phyloP scores from a whole-genome alignment of 92 coral and sea anemone genomes.

The Porites lobata region DNA sequence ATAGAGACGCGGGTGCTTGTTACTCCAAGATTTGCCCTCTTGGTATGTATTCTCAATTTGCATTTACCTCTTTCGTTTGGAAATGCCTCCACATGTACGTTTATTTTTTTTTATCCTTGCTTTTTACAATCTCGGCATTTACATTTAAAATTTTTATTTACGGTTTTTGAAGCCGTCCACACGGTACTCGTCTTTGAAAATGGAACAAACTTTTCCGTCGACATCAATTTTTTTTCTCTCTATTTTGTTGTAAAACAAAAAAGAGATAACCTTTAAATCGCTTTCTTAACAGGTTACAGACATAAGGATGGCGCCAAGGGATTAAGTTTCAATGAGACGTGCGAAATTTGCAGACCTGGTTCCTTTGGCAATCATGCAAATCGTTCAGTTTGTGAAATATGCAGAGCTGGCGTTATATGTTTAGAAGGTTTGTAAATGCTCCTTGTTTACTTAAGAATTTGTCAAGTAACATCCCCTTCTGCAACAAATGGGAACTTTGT shows the following conservation, averaged over 20 bases:
- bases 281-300: slow-evolving; percentile 68
- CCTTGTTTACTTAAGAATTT: neutral
- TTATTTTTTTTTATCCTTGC: too few relatives aligned
- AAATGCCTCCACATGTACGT: too few relatives aligned
- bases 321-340: slow-evolving; percentile 73
- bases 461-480: too few relatives aligned
- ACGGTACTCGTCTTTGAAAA: too few relatives aligned
- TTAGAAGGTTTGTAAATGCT: slow-evolving; percentile 79
- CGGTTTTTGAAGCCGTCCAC: too few relatives aligned
- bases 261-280: neutral
- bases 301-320: slow-evolving; percentile 74
- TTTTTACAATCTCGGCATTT: too few relatives aligned
- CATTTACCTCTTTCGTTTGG: too few relatives aligned
- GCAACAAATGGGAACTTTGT: too few relatives aligned
- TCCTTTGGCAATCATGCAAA: slow-evolving; percentile 73
- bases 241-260: too few relatives aligned
- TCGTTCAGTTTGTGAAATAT: slow-evolving; percentile 63
- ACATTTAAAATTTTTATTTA: too few relatives aligned
- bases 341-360: slow-evolving; percentile 91
- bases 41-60: slow-evolving; percentile 61
- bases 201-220: too few relatives aligned
- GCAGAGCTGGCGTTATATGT: slow-evolving; percentile 96
- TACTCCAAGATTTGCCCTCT: slow-evolving; percentile 83
- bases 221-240: too few relatives aligned
- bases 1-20: slow-evolving; percentile 87